phyloP scores from a whole-genome alignment of 2,797 vertebrate species.

The Anableps anableps region DNA sequence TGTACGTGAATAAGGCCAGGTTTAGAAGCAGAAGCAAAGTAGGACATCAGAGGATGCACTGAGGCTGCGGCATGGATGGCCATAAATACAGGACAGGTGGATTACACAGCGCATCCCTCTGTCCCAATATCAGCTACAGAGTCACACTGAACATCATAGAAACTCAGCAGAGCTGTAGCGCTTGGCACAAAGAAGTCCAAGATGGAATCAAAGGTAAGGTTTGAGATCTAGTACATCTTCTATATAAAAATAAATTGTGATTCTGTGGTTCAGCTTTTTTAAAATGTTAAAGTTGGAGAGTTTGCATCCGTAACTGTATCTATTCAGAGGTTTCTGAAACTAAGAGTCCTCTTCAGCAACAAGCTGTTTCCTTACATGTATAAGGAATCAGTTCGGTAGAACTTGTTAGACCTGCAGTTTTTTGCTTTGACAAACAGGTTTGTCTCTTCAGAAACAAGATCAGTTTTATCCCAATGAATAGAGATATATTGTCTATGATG shows the following conservation, averaged over 20 bases:
- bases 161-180: slow-evolving; percentile 28
- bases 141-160: slow-evolving; percentile 17
- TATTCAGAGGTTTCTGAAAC: slow-evolving; percentile 13
- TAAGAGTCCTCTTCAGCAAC: slow-evolving; percentile 17
- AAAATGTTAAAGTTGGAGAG: background rate
- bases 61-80: slow-evolving; percentile 65
- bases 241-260: background rate
- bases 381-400: slow-evolving; percentile 63
- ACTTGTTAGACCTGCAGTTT: slow-evolving; percentile 51
- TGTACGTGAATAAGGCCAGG: slow-evolving; percentile 66
- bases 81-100: slow-evolving; percentile 75
- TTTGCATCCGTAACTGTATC: slow-evolving; percentile 2
- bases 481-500: background rate
- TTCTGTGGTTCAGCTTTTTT: background rate
- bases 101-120: slow-evolving; percentile 39
- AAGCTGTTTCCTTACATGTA: slow-evolving; percentile 62
- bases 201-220: slow-evolving; percentile 68
- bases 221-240: background rate
- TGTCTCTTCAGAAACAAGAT: background rate
- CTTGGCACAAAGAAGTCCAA: slow-evolving; percentile 1
- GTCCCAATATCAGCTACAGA: slow-evolving; percentile 10
- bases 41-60: slow-evolving; percentile 72
- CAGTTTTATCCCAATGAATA: background rate
- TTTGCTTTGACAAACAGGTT: slow-evolving; percentile 51
- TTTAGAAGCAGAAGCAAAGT: slow-evolving; percentile 62